Base-by-base conservation (phyloP, 2,797 vertebrate genomes). In the Tachyglossus aculeatus region DNA sequence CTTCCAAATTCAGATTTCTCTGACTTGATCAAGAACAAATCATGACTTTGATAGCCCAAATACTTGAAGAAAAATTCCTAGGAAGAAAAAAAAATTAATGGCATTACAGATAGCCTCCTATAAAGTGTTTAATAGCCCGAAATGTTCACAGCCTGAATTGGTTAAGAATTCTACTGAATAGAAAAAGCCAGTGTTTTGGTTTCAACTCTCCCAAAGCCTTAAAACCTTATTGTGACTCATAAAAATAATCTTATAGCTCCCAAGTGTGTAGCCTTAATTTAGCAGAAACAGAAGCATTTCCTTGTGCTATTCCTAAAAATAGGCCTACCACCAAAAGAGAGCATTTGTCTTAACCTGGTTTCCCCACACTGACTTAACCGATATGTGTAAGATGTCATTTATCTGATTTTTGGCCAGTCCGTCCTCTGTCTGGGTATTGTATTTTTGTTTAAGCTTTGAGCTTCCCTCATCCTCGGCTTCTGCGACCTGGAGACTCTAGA, bases 151-250 rank as follows among this genome's bases (percentile, higher is more conserved):
- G 38, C 64, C 52, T 41, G 57, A 60, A 57, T 67, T 18, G 45
- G 58, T 70, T 47, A 43, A 2, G 14, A 81, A 41, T 44, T 67
- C 61, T 68, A 14, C 18, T 55, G 62, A 7, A 12, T 25, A 58
- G 15, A 14, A 25, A 66, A 69, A 71, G 56, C 55, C 55, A 54
- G 8, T 39, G 19, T 82, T 77, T 69, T 43, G 22, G 71, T 51
- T 67, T 78, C 32, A 29, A 64, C 62, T 77, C 62, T 54, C 55
- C 72, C 60, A 52, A 57, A n/a, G 44, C 54, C 67, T 79, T 77
- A 56, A 77, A 70, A 67, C 63, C 60, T 77, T 77, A 59, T 74
- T 74, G 68, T 45, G 65, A 33, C 55, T 81, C 67, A 67, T 79
- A 67, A 64, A 81, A 65, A 64, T 64, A 54, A 66, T 55, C 39